A percentile compares a stretch with the other conserved stretches of the same genome.
Evolutionary conservation across 2,797 vertebrate genomes (phyloP).

Genomic region (Otus scops): DNA sequence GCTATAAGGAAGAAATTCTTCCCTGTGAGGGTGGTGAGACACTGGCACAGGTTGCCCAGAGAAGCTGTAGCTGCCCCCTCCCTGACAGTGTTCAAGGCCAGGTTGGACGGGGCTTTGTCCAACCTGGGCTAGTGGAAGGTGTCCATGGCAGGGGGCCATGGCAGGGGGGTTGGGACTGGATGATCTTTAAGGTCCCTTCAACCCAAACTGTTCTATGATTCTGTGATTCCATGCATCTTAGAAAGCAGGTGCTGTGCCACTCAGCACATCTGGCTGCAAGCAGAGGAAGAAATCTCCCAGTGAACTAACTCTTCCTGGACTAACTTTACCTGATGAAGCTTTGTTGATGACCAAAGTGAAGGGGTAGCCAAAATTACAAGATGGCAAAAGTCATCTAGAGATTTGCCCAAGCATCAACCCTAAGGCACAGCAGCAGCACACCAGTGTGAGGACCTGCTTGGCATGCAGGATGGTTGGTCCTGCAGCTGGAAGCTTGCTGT

Average conservation of each 20-base stretch:
- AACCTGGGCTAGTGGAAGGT: too few relatives aligned
- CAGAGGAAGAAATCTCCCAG: neutral
- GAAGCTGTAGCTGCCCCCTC: too few relatives aligned
- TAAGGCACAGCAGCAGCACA: neutral
- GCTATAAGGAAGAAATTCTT: too few relatives aligned
- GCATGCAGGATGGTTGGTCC: neutral
- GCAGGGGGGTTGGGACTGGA: too few relatives aligned
- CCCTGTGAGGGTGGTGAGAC: too few relatives aligned
- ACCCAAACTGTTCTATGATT: too few relatives aligned
- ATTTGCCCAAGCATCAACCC: neutral
- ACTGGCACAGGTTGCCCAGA: too few relatives aligned
- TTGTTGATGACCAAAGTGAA: neutral
- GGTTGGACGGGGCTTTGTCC: too few relatives aligned
- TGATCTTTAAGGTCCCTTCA: too few relatives aligned
- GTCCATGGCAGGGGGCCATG: too few relatives aligned
- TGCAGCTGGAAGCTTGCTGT: neutral
- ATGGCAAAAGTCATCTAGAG: neutral
- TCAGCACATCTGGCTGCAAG: neutral
- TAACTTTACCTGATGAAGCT: neutral
- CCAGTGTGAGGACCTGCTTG: neutral
- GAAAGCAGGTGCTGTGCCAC: neutral
- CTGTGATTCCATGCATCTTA: neutral
- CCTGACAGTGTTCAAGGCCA: too few relatives aligned
- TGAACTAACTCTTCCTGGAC: neutral
- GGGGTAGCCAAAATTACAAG: neutral